Conservation (phyloP, 30 jellyfish, hydroid and myxozoan genomes). For the Hydra vulgaris region DNA sequence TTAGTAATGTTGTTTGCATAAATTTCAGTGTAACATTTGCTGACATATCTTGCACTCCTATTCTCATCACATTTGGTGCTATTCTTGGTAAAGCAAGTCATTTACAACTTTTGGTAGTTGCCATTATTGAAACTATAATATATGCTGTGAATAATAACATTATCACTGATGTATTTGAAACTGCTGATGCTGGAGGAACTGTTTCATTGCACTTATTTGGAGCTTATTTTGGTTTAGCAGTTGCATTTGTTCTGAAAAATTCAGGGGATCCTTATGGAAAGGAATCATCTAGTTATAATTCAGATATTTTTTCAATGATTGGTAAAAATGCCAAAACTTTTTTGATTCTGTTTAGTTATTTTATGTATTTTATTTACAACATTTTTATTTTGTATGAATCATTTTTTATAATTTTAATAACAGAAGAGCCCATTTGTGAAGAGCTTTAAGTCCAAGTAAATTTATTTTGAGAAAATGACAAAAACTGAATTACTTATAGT, state of each 20-base stretch:
- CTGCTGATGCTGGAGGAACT: slow-evolving; percentile 88
- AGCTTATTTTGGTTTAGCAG: slow-evolving; percentile 84
- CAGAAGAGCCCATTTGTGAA: too few species aligned
- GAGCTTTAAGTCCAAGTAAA: too few species aligned
- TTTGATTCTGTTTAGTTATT: too few species aligned
- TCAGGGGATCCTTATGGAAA: slow-evolving; percentile 47
- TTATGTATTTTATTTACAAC: too few species aligned
- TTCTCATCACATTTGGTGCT: slow-evolving; percentile 76
- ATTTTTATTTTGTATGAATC: too few species aligned
- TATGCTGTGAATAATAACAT: slow-evolving; percentile 64
- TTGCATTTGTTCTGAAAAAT: slow-evolving; percentile 42
- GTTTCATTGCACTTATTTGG: slow-evolving; percentile 83
- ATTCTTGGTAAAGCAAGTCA: slow-evolving; percentile 81
- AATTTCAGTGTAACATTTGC: slow-evolving; percentile 54
- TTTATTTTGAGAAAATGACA: too few species aligned
- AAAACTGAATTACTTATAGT: too few species aligned
- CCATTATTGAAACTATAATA: slow-evolving; percentile 52
- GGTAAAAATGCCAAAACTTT: too few species aligned
- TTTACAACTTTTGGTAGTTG: slow-evolving; percentile 59
- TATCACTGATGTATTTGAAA: slow-evolving; percentile 45
- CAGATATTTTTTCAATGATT: slow-evolving; percentile 72
- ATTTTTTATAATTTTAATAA: not conserved
- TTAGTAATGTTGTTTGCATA: too few species aligned
- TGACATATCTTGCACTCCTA: slow-evolving; percentile 68
- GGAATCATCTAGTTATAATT: slow-evolving; percentile 56